Conservation (phyloP, 64 coral and sea anemone genomes). For the Montipora cactus region DNA sequence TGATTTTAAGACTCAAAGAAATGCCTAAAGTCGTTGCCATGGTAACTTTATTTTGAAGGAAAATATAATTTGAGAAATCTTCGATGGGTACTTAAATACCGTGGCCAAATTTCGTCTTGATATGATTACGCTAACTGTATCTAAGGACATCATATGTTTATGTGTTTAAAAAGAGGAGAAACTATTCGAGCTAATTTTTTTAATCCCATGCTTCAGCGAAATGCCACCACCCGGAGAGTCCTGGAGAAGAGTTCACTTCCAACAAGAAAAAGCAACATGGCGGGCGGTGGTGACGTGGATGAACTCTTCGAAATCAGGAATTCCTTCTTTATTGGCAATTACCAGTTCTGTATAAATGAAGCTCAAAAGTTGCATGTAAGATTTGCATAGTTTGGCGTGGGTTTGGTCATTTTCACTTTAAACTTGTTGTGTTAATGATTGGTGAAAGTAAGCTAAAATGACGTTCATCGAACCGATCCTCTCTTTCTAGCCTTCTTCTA, state of each 20-base stretch:
- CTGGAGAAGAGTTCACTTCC: background rate
- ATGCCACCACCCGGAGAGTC: background rate
- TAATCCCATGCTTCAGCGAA: background rate
- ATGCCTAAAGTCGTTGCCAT: no score
- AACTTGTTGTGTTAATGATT: background rate
- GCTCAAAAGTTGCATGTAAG: constrained; percentile 90
- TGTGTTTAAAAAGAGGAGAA: no score
- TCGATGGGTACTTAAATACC: no score
- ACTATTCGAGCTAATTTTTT: no score
- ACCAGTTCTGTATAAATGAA: constrained; percentile 97
- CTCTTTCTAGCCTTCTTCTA: constrained; percentile 44
- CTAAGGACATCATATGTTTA: no score
- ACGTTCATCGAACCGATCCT: background rate
- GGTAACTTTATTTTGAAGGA: no score
- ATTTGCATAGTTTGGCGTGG: background rate
- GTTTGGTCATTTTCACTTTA: background rate
- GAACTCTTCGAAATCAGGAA: constrained; percentile 98
- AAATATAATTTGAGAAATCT: no score
- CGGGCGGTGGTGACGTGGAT: constrained; percentile 98
- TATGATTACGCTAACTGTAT: no score
- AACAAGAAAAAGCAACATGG: constrained; percentile 82
- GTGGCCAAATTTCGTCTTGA: no score
- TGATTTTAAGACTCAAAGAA: no score
- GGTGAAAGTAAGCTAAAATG: background rate
- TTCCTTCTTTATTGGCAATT: constrained; percentile 95